Base-by-base conservation (phyloP, 2,888 invertebrate species). In the Uloborus plumipes region DNA sequence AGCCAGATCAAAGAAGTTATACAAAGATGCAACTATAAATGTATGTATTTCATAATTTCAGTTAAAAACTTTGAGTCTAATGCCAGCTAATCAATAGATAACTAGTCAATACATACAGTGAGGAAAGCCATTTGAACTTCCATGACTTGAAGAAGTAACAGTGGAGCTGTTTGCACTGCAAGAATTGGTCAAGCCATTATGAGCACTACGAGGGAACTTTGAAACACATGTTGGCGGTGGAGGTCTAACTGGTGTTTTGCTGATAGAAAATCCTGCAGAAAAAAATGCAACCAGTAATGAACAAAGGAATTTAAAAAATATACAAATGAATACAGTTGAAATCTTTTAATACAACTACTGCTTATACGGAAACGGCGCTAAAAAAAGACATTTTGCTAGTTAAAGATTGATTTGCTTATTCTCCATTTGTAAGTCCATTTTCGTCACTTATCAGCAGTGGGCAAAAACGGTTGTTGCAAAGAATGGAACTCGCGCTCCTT, bases 71-170 rank as follows among this genome's bases (percentile, higher is more conserved):
- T 53, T 0, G 0, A 53, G 18, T 53, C 0, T 14, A n/a, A 6
- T 53, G 16, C 15, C 18, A 53, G 4, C 7, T 4, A 31, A 31
- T 31, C 7, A 31, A 31, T 4, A 31, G 2, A 31, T 31, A 31
- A 7, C 31, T 31, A 31, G 31, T 31, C 31, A 31, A 66, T 49
- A 66, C 72, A 55, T 72, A 78, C 77, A 22, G 16, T 77, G 70
- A 67, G 50, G 16, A 39, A 55, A 55, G 58, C 31, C 62, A 58
- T 80, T 74, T 39, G 64, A 51, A 39, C 80, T 80, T 20, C 69
- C 73, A 49, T 58, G 67, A 58, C 80, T 80, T 20, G 80, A 80
- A 50, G 80, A 80, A 39, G n/a, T n/a, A n/a, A 64, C 39, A 6
- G 53, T 39, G 31, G 74, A 74, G 13, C 55, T 53, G 50, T 70